phyloP scores from a whole-genome alignment of 2,888 invertebrate genomes.

The Polydrusus tereticollis region DNA sequence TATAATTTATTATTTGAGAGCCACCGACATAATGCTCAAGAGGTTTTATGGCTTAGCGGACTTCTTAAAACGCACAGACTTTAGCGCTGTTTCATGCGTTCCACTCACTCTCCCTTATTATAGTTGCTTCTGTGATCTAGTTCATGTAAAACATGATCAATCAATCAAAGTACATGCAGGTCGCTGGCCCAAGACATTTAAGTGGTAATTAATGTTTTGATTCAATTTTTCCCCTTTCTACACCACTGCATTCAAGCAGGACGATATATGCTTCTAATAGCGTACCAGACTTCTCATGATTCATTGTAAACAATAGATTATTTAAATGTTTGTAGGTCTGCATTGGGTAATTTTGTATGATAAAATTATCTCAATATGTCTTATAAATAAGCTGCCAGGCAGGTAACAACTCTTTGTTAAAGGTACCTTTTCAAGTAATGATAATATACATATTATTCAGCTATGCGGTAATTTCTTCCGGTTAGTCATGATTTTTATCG shows the following conservation, averaged over 20 bases:
- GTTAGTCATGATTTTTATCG: neutral
- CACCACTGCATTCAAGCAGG: neutral
- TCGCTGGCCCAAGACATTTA: too few species aligned
- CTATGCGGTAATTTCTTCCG: neutral
- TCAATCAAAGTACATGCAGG: too few species aligned
- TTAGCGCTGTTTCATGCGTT: too few species aligned
- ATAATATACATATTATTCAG: neutral
- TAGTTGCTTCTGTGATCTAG: too few species aligned
- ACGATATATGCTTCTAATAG: constrained; percentile 17
- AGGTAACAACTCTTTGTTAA: constrained; percentile 22
- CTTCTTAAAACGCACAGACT: too few species aligned
- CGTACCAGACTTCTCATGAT: constrained; percentile 20
- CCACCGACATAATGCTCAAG: too few species aligned
- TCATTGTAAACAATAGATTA: constrained; percentile 35
- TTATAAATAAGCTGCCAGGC: constrained; percentile 15
- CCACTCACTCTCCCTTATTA: too few species aligned
- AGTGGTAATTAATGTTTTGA: too few species aligned
- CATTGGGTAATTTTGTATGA: constrained; percentile 22
- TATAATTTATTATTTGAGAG: too few species aligned
- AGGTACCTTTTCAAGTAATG: neutral
- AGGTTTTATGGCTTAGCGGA: too few species aligned
- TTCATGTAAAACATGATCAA: too few species aligned
- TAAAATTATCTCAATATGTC: constrained; percentile 27
- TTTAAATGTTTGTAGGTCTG: constrained; percentile 31
- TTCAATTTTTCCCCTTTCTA: too few species aligned